These are phyloP conservation scores for Phoxinus dragarum DNA, from an alignment of 2,797 vertebrate genomes.

Conservation along the genomic window DNA sequence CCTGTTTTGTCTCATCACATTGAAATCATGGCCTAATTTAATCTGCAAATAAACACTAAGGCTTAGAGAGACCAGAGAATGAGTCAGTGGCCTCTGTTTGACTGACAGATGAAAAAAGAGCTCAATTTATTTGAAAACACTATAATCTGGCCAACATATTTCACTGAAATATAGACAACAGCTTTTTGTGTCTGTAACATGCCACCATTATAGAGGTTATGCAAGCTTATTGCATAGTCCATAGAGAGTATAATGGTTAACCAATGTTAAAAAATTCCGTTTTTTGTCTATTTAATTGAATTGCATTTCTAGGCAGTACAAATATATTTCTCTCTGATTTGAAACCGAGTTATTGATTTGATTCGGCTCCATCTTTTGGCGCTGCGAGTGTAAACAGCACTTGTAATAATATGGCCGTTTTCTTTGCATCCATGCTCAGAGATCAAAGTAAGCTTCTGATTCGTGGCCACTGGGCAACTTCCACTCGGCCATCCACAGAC, in stretches of 20 bases:
- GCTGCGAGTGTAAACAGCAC: neutral
- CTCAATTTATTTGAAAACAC: constrained; percentile 21
- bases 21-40: constrained; percentile 60
- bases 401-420: constrained; percentile 7
- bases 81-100: constrained; percentile 37
- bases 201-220: neutral
- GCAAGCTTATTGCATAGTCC: neutral
- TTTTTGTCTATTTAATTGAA: neutral
- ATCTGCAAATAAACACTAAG: constrained; percentile 49
- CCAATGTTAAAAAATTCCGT: neutral
- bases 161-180: neutral
- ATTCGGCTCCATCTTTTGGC: neutral
- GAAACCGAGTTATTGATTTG: neutral
- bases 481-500: constrained; percentile 23
- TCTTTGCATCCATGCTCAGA: constrained; percentile 10
- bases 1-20: constrained; percentile 47
- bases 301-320: neutral
- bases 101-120: constrained; percentile 21
- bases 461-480: constrained; percentile 27
- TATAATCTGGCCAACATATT: constrained; percentile 16
- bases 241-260: neutral
- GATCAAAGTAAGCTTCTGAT: constrained; percentile 49
- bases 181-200: neutral
- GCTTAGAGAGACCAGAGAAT: constrained; percentile 41
- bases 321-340: neutral